phyloP scores from a whole-genome alignment of 2,888 invertebrate genomes.

The Temnothorax rugatulus region DNA sequence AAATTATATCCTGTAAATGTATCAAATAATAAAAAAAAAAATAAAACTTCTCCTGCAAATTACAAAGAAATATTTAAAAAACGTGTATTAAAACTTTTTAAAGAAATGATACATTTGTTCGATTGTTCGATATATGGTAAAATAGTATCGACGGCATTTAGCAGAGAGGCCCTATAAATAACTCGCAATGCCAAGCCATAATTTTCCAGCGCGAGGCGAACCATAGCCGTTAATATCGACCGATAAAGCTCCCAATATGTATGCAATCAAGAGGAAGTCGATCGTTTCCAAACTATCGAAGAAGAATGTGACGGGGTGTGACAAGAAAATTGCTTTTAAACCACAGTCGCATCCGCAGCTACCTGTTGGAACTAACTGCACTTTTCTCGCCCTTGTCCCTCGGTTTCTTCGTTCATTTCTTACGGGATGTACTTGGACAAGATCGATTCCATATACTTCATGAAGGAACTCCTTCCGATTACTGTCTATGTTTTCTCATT shows the following conservation, averaged over 20 bases:
- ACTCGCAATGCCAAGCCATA: slow-evolving; percentile 42
- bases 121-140: not conserved
- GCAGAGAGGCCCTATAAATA: slow-evolving; percentile 35
- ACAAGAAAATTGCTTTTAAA: slow-evolving; percentile 76
- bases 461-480: slow-evolving; percentile 17
- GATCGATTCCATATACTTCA: slow-evolving; percentile 49
- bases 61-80: not conserved
- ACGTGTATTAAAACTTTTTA: slow-evolving; percentile 7
- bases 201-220: slow-evolving; percentile 31
- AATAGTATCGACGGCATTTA: slow-evolving; percentile 43
- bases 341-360: slow-evolving; percentile 72
- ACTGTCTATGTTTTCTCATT: slow-evolving; percentile 40
- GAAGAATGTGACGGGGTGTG: slow-evolving; percentile 69
- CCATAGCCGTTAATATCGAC: slow-evolving; percentile 50
- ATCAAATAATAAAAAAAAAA: not conserved
- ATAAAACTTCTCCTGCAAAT: not conserved
- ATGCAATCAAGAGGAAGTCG: slow-evolving; percentile 57
- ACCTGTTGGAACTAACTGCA: slow-evolving; percentile 78
- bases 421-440: slow-evolving; percentile 44
- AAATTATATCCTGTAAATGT: not conserved
- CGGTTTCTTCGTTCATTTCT: slow-evolving; percentile 43
- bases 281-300: slow-evolving; percentile 56
- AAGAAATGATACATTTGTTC: slow-evolving; percentile 25
- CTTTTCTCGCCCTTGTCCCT: slow-evolving; percentile 53
- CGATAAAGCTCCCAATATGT: slow-evolving; percentile 53